Evolutionary conservation across 2,888 invertebrate species (phyloP), one percentile per base, ranked within the genome.

Genomic region (Lycocerus yunnanus): DNA sequence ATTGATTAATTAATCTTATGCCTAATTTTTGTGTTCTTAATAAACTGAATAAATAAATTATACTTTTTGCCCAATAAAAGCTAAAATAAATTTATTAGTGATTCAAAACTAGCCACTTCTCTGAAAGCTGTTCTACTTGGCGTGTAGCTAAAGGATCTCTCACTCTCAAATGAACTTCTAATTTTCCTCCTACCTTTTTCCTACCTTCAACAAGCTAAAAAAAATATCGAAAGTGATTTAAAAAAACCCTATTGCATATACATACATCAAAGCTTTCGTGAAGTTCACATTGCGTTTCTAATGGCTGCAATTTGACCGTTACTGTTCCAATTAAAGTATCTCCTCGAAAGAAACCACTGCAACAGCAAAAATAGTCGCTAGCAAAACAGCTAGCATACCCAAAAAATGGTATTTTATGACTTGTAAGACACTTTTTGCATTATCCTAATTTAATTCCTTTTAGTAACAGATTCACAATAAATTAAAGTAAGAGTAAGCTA

Each of bases 211-310:
- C 92, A 70, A 98, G 84, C 97, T 97, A 85, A 9, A 86, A 88
- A 59, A 63, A n/a, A 81, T n/a, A 18, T 61, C 18, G 1, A 43
- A n/a, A 43, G 6, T 43, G 6, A 18, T 11, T 61, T 63, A 2
- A n/a, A n/a, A 63, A 8, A n/a, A 8, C n/a, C 18, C 58, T 73
- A n/a, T 43, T 43, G 15, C n/a, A n/a, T 18, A 71, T 78, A 92
- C 95, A 93, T 88, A 97, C 97, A 88, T 97, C 96, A 86, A 93
- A 97, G 1, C 96, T 93, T 77, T 98, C 97, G 85, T 99, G 98
- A 72, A 98, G 86, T 43, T 94, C 94, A 85, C 97, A 95, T 75
- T 93, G 92, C 0, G 93, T 93, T 89, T 98, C 98, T 75, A 99
- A 88, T n/a, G 94, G 94, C 81, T 94, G 94, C 78, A 99, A 88